These are phyloP conservation scores for Andrena dorsata DNA, from an alignment of 2,888 invertebrate species.

Conservation along the genomic window DNA sequence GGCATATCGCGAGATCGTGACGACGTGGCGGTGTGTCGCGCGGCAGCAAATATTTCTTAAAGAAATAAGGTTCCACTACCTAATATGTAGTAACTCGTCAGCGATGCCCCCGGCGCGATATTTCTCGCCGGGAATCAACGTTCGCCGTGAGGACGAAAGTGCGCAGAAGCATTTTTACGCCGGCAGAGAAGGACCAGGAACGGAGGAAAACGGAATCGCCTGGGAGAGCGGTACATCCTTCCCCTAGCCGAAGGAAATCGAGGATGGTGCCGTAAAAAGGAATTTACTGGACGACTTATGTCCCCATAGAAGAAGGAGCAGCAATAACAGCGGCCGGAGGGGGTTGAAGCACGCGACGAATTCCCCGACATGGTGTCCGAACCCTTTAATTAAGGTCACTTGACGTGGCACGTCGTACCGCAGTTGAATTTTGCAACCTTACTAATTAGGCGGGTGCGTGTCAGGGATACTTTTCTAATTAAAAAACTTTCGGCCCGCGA, in stretches of 20 bases:
- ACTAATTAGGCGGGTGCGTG: conserved; percentile 65
- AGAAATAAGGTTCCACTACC: conserved; percentile 21
- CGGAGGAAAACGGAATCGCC: conserved; percentile 43
- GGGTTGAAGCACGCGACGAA: conserved; percentile 49
- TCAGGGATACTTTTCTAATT: conserved; percentile 69
- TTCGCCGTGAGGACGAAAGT: conserved; percentile 12
- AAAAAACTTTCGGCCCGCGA: conserved; percentile 69
- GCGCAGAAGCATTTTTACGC: conserved; percentile 35
- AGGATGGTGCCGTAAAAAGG: conserved; percentile 65
- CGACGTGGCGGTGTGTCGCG: not conserved
- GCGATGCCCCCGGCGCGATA: conserved; percentile 19
- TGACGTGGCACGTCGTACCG: conserved; percentile 39
- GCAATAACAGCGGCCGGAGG: conserved; percentile 50
- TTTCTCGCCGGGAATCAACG: conserved; percentile 32
- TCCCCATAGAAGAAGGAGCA: conserved; percentile 52
- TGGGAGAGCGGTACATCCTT: conserved; percentile 48
- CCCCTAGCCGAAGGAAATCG: conserved; percentile 62
- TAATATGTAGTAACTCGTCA: conserved; percentile 49
- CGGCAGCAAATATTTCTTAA: conserved; percentile 18
- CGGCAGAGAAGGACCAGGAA: conserved; percentile 7
- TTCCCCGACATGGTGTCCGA: conserved; percentile 42
- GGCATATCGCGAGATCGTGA: not conserved
- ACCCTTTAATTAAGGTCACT: conserved; percentile 70
- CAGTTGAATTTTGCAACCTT: conserved; percentile 68
- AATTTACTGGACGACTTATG: conserved; percentile 69